Conservation (phyloP, 2,113 vertebrate species). For the Scopus umbretta region DNA sequence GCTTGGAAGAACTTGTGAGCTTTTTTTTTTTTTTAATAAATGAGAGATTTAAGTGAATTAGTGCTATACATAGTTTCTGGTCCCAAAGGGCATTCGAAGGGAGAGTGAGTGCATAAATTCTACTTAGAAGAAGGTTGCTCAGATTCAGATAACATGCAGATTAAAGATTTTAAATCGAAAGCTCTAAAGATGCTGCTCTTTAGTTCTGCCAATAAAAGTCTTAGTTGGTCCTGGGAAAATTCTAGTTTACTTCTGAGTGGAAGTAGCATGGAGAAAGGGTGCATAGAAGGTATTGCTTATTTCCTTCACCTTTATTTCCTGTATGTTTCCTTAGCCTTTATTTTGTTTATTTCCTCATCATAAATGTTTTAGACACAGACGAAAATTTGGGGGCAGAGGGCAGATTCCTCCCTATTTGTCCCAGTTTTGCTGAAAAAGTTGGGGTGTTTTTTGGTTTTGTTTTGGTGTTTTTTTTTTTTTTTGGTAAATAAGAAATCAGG, state of each 20-base stretch:
- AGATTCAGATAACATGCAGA: conserved; percentile 12
- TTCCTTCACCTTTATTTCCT: background rate
- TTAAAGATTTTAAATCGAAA: conserved; percentile 1
- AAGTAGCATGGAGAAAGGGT: background rate
- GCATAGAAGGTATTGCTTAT: background rate
- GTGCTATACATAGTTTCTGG: background rate
- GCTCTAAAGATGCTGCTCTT: background rate
- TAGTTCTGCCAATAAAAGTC: background rate
- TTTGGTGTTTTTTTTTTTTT: background rate
- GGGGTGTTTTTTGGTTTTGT: rapidly evolving
- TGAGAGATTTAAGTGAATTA: background rate
- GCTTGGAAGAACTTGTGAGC: background rate
- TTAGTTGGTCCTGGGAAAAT: background rate
- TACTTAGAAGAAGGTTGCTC: background rate
- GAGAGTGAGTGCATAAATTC: background rate
- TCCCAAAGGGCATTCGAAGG: background rate
- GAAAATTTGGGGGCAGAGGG: background rate
- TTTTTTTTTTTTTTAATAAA: background rate
- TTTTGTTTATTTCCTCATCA: background rate
- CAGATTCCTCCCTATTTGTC: background rate
- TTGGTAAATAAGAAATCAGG: background rate
- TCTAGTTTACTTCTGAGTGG: background rate
- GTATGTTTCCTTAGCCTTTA: background rate
- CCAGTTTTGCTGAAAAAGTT: background rate
- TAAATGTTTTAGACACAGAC: background rate